Evolutionary conservation across 2,888 invertebrate genomes (phyloP).

Genomic region (Caenorhabditis sp.): DNA sequence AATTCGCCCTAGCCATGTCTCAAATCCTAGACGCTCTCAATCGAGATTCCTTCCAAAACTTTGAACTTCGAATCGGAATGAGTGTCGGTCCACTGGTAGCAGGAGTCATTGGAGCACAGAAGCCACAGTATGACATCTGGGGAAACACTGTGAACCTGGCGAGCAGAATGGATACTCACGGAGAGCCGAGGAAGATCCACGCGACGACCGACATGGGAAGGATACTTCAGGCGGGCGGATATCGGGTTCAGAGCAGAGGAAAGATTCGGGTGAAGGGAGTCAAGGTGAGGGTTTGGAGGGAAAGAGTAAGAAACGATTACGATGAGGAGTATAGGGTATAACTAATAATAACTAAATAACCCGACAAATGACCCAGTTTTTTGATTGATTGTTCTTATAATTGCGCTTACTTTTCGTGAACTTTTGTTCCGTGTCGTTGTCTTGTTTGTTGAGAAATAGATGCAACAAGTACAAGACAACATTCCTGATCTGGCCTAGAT

Average conservation of each 20-base stretch:
- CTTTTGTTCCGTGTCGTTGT: constrained; percentile 7
- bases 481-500: constrained; percentile 2
- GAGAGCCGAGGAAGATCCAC: constrained; percentile 88
- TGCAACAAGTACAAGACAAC: neutral
- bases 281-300: constrained; percentile 65
- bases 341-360: neutral
- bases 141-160: constrained; percentile 98
- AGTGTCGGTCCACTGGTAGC: constrained; percentile 95
- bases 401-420: constrained; percentile 9
- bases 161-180: constrained; percentile 97
- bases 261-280: constrained; percentile 94
- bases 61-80: constrained; percentile 93
- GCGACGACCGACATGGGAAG: constrained; percentile 91
- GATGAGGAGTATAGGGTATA: neutral
- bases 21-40: constrained; percentile 95
- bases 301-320: too few relatives aligned
- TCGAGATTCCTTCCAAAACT: constrained; percentile 96
- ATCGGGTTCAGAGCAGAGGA: constrained; percentile 93
- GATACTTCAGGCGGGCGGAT: constrained; percentile 91
- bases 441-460: neutral
- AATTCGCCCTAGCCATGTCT: constrained; percentile 95
- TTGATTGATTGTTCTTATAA: constrained; percentile 10
- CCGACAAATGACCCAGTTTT: constrained; percentile 4
- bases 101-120: constrained; percentile 96
- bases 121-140: constrained; percentile 99